Conservation (phyloP, 1,140 invertebrate species). For the Hyles euphorbiae region DNA sequence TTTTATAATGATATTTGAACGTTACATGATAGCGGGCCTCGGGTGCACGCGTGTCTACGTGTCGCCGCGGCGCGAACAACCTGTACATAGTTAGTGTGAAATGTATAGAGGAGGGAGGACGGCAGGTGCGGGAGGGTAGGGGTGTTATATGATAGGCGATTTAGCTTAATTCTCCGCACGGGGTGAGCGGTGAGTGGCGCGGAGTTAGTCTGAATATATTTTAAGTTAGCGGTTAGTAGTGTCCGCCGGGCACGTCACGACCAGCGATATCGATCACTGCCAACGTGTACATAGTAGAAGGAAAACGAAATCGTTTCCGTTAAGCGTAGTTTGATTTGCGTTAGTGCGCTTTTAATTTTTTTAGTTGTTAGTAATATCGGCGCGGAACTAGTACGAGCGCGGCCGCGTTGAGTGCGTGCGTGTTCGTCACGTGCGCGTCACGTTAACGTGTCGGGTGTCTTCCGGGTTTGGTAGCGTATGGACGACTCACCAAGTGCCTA, state of each 20-base stretch:
- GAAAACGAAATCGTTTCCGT: constrained; percentile 24
- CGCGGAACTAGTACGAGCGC: not conserved
- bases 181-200: constrained; percentile 12
- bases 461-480: constrained; percentile 11
- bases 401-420: not conserved
- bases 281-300: constrained; percentile 60
- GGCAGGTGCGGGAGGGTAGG: constrained; percentile 16
- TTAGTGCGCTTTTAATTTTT: constrained; percentile 30
- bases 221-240: constrained; percentile 18
- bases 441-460: constrained; percentile 8
- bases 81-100: constrained; percentile 48
- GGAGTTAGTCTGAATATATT: constrained; percentile 54
- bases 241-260: constrained; percentile 31
- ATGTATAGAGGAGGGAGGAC: constrained; percentile 39
- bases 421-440: not conserved
- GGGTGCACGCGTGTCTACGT: constrained; percentile 18
- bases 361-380: not conserved
- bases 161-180: constrained; percentile 26
- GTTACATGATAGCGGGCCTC: constrained; percentile 27
- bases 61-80: constrained; percentile 31
- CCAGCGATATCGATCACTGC: constrained; percentile 66
- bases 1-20: constrained; percentile 59
- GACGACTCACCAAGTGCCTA: constrained; percentile 54
- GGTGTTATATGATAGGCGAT: constrained; percentile 27
- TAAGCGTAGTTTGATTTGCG: constrained; percentile 31